Evolutionary conservation across 2,797 vertebrate genomes (phyloP).

Genomic region (Sebastes goodei): DNA sequence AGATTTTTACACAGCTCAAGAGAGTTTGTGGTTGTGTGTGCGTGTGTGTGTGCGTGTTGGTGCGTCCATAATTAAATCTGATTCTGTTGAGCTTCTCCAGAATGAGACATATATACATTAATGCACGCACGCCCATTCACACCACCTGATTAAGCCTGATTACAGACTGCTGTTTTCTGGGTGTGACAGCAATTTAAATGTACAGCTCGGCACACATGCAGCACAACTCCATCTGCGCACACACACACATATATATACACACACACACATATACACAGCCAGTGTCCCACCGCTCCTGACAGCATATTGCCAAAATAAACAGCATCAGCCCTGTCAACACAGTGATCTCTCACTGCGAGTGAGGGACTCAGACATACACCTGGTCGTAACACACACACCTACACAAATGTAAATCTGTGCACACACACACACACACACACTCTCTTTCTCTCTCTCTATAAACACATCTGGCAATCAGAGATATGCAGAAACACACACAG

Average conservation of each 20-base stretch:
- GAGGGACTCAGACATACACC: constrained; percentile 58
- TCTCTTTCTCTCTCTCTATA: neutral
- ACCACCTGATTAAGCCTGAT: constrained; percentile 56
- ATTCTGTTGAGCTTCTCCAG: constrained; percentile 34
- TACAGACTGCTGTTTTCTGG: constrained; percentile 24
- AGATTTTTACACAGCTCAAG: neutral
- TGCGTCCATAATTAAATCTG: constrained; percentile 24
- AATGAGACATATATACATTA: constrained; percentile 5
- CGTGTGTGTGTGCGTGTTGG: neutral
- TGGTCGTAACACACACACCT: constrained; percentile 39
- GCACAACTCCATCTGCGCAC: neutral
- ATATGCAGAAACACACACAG: constrained; percentile 51
- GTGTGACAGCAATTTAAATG: constrained; percentile 42
- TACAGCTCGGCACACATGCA: constrained; percentile 9
- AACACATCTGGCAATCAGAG: constrained; percentile 67
- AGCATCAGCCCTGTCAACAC: constrained; percentile 68
- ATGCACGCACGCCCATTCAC: constrained; percentile 6
- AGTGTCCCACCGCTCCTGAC: constrained; percentile 39
- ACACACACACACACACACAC: constrained; percentile 42
- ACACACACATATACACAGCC: neutral
- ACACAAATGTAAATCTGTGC: constrained; percentile 27
- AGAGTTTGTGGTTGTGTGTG: neutral
- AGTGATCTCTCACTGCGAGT: constrained; percentile 51
- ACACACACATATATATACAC: neutral
- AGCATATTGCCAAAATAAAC: constrained; percentile 75